These are phyloP conservation scores for Muraenolepis orangiensis DNA, from an alignment of 2,797 vertebrate genomes.

Conservation along the genomic window DNA sequence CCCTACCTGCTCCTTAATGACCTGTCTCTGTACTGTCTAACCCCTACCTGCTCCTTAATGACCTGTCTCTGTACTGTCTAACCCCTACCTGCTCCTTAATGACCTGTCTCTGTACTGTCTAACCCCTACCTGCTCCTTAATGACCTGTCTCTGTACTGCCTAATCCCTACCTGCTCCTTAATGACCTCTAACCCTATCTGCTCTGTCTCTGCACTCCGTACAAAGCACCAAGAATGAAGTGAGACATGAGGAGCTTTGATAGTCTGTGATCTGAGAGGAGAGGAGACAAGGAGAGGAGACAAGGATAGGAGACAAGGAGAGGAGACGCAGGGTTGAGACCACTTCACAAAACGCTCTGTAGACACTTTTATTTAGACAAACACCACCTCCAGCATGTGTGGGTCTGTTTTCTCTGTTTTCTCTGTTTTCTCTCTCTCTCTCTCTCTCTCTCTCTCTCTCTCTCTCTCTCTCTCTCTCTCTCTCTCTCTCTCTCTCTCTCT, in stretches of 20 bases:
- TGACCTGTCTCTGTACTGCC: too few relatives aligned
- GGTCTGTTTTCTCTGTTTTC: constrained; percentile 34
- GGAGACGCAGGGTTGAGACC: constrained; percentile 9
- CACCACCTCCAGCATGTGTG: constrained; percentile 37
- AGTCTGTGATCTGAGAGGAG: not conserved
- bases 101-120: too few relatives aligned
- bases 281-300: too few relatives aligned
- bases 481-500: not conserved
- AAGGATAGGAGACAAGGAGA: too few relatives aligned
- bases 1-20: too few relatives aligned
- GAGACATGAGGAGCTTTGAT: not conserved
- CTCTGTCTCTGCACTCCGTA: not conserved
- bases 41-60: too few relatives aligned
- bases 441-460: not conserved
- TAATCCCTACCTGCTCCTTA: too few relatives aligned
- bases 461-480: not conserved
- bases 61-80: too few relatives aligned
- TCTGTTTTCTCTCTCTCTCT: constrained; percentile 19
- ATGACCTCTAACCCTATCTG: too few relatives aligned
- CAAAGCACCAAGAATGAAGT: not conserved
- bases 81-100: too few relatives aligned
- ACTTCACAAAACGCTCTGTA: constrained; percentile 46
- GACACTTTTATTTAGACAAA: constrained; percentile 35
- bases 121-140: too few relatives aligned
- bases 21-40: too few relatives aligned